Base-by-base conservation (phyloP, 2,888 invertebrate species). In the Pachliopta kotzebuea region DNA sequence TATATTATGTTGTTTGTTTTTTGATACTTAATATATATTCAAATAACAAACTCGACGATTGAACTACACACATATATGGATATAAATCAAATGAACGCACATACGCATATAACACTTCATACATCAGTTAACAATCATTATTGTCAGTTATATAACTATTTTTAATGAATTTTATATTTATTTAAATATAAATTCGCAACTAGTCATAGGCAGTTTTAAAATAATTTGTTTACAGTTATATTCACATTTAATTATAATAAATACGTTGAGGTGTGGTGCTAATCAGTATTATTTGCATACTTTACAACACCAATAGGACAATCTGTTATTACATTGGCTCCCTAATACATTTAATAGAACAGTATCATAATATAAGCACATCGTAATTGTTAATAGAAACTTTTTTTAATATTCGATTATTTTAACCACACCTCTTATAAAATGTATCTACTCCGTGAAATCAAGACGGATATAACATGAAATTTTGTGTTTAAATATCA, bases 101-200 rank as follows among this genome's bases (percentile, higher is more conserved):
- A 83, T 85, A 87, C 89, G 83, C 83, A 80, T 37, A 37, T 88
- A 91, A 90, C 89, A 90, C 84, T 87, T 88, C 87, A 89, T 85
- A 90, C 88, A 91, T 89, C 91, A 90, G 88, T 87, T 91, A 91
- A 91, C 91, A 90, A 91, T 90, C 91, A 91, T 91, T 91, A 91
- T 91, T 91, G 91, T 91, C 91, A 87, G 90, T 90, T 90, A 91
- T 90, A 91, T 85, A 90, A 82, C 90, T 90, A 90, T 88, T 89
- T 86, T 87, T 88, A 37, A 87, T 88, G 88, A 85, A 77, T 80
- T 86, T 86, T 82, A 87, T 87, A 86, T 89, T 88, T 89, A 88
- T 90, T 88, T 89, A 88, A 84, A 85, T 90, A 90, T 90, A 91
- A 91, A 91, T 91, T 91, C 90, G 88, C 90, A 75, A 81, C 90